Percentiles rank a stretch among this genome's conserved stretches.
Evolutionary conservation across 2,797 vertebrate genomes (phyloP).

Genomic region (Aldrovandia affinis): DNA sequence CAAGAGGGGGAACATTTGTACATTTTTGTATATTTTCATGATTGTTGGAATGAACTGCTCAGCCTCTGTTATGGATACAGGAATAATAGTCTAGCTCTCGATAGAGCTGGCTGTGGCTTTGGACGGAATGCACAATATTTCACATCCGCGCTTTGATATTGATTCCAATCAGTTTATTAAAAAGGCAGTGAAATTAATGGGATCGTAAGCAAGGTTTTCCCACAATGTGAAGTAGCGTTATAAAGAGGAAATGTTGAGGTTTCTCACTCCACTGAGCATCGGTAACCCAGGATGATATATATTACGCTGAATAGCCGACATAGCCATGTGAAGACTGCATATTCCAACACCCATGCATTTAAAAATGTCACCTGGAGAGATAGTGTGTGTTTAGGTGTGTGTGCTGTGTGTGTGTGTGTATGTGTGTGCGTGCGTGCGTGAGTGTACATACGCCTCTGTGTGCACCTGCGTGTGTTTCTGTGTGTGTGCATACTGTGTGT

Average conservation of each 20-base stretch:
- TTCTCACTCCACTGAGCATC: neutral
- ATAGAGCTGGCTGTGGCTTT: neutral
- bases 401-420: no score
- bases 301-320: neutral
- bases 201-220: neutral
- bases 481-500: no score
- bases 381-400: no score
- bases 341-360: neutral
- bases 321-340: neutral
- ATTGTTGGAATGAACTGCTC: neutral
- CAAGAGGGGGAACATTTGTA: neutral
- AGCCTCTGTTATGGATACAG: neutral
- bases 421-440: neutral
- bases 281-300: neutral
- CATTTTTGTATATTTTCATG: neutral
- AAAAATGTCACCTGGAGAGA: neutral
- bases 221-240: neutral
- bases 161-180: neutral
- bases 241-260: neutral
- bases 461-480: no score
- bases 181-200: neutral
- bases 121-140: neutral
- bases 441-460: neutral
- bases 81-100: neutral
- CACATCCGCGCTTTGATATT: neutral